These are phyloP conservation scores for Achroia grisella DNA, from an alignment of 1,140 invertebrate species.

Conservation along the genomic window DNA sequence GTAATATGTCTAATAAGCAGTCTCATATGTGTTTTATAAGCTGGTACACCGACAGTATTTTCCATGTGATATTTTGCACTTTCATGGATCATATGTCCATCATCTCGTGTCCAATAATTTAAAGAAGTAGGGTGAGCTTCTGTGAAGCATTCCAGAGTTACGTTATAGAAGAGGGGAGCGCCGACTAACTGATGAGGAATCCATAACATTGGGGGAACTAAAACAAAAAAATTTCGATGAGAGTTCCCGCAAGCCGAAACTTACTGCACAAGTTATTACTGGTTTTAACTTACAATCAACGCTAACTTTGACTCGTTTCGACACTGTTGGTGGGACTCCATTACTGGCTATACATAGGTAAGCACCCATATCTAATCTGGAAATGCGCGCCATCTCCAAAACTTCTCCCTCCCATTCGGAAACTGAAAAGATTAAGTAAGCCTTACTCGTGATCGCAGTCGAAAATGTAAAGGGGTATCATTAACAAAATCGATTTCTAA, in stretches of 20 bases:
- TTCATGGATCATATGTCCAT: slow-evolving; percentile 91
- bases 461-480: slow-evolving; percentile 13
- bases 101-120: slow-evolving; percentile 93
- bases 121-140: slow-evolving; percentile 93
- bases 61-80: slow-evolving; percentile 86
- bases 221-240: slow-evolving; percentile 31
- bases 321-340: slow-evolving; percentile 85
- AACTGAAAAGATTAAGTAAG: slow-evolving; percentile 72
- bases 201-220: slow-evolving; percentile 92
- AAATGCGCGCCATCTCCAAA: slow-evolving; percentile 89
- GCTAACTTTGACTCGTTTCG: slow-evolving; percentile 93
- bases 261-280: neutral
- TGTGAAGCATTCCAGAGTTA: slow-evolving; percentile 90
- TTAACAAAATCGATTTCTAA: slow-evolving; percentile 58
- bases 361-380: slow-evolving; percentile 91
- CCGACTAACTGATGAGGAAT: slow-evolving; percentile 93
- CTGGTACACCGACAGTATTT: slow-evolving; percentile 78
- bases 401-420: slow-evolving; percentile 88
- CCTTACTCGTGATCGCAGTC: slow-evolving; percentile 2
- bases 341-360: slow-evolving; percentile 92
- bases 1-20: slow-evolving; percentile 84
- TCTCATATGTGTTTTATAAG: slow-evolving; percentile 90
- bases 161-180: slow-evolving; percentile 84
- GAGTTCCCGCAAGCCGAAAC: neutral
- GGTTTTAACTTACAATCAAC: slow-evolving; percentile 90